These are phyloP conservation scores for rabbit (Oryctolagus cuniculus) DNA, from an alignment of 2,113 vertebrate genomes.

Conservation along the genomic window DNA sequence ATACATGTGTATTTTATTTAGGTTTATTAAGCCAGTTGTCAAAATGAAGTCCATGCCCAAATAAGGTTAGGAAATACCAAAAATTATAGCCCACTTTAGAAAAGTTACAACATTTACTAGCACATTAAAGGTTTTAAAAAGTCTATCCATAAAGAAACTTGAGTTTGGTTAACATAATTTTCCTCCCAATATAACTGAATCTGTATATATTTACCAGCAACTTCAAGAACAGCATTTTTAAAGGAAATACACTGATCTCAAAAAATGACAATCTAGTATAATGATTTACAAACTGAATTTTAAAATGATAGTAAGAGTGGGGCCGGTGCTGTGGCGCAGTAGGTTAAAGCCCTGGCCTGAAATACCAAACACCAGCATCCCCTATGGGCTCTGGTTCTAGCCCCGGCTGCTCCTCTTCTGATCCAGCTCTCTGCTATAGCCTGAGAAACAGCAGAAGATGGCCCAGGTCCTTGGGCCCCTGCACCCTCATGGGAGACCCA, in stretches of 20 bases:
- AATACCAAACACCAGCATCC: too few relatives aligned
- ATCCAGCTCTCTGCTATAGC: too few relatives aligned
- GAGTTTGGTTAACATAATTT: conserved; percentile 1
- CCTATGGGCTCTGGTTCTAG: too few relatives aligned
- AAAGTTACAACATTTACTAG: background rate
- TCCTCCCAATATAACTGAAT: conserved; percentile 4
- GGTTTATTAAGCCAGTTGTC: conserved; percentile 23
- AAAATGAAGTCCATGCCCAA: conserved; percentile 49
- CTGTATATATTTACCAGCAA: conserved; percentile 4
- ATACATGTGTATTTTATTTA: background rate
- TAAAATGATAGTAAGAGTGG: conserved; percentile 16
- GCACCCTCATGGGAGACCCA: too few relatives aligned
- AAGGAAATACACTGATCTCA: background rate
- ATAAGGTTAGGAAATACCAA: conserved; percentile 26
- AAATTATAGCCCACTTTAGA: background rate
- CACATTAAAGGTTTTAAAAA: too few relatives aligned
- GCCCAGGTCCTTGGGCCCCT: too few relatives aligned
- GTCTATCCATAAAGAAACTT: background rate
- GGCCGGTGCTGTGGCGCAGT: too few relatives aligned
- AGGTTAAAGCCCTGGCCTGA: too few relatives aligned
- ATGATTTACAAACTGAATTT: background rate
- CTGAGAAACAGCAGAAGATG: too few relatives aligned
- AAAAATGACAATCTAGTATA: conserved; percentile 37
- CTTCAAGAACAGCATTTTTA: conserved; percentile 50
- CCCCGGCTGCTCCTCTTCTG: too few relatives aligned